phyloP scores from a whole-genome alignment of 2,888 invertebrate species.

The Sclerodermus sp. region DNA sequence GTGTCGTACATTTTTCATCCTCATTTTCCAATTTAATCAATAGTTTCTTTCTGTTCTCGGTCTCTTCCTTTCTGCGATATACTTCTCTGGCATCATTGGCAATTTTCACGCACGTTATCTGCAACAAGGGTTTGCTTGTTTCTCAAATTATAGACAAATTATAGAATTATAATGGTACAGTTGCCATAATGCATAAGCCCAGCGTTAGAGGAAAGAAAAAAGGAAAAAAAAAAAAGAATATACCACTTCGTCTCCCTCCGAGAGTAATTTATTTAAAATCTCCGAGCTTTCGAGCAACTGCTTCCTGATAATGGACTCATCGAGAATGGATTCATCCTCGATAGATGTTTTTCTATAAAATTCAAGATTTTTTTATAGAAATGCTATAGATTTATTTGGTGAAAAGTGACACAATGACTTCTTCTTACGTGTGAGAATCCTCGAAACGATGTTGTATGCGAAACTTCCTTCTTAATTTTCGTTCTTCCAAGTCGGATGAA shows the following conservation, averaged over 20 bases:
- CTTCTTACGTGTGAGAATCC: slow-evolving; percentile 60
- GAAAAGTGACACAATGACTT: neutral
- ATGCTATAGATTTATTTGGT: neutral
- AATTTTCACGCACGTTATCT: slow-evolving; percentile 70
- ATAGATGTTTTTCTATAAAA: neutral
- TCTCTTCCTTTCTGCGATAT: slow-evolving; percentile 63
- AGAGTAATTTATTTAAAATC: slow-evolving; percentile 65
- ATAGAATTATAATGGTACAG: too few relatives aligned
- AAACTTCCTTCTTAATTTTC: slow-evolving; percentile 70
- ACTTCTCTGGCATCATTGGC: slow-evolving; percentile 76
- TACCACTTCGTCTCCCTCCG: slow-evolving; percentile 73
- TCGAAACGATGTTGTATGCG: slow-evolving; percentile 69
- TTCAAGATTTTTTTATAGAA: neutral
- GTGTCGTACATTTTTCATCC: slow-evolving; percentile 64
- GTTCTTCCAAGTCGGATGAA: slow-evolving; percentile 68
- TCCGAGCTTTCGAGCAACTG: slow-evolving; percentile 69
- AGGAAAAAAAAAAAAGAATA: slow-evolving; percentile 28
- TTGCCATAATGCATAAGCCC: too few relatives aligned
- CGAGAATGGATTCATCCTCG: slow-evolving; percentile 45
- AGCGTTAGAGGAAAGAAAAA: too few relatives aligned
- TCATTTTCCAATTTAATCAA: slow-evolving; percentile 68
- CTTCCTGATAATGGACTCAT: slow-evolving; percentile 65
- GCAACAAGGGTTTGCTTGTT: slow-evolving; percentile 4
- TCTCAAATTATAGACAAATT: too few relatives aligned
- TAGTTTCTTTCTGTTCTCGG: slow-evolving; percentile 59